Percentiles rank a stretch among this genome's conserved stretches.
Evolutionary conservation across 2,113 vertebrate species (phyloP).

Genomic region (Gambusia affinis): DNA sequence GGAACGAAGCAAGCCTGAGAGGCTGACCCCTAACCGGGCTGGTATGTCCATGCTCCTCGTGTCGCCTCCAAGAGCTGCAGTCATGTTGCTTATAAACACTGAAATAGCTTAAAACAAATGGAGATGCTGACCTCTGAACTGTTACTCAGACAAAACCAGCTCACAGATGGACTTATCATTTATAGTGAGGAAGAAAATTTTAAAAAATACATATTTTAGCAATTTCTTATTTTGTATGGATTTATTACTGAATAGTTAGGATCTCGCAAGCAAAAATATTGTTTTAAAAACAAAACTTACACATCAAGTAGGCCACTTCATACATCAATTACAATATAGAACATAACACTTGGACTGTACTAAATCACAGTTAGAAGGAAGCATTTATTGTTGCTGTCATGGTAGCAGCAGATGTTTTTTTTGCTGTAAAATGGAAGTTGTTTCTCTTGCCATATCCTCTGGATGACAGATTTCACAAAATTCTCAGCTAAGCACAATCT

Average conservation of each 20-base stretch:
- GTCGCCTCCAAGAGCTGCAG: not conserved
- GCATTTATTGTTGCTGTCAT: too few species aligned
- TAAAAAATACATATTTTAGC: not conserved
- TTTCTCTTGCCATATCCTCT: too few species aligned
- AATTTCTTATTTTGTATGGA: not conserved
- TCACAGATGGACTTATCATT: not conserved
- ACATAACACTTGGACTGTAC: too few species aligned
- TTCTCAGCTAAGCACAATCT: too few species aligned
- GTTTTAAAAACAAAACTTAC: not conserved
- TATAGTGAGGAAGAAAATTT: not conserved
- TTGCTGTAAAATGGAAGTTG: too few species aligned
- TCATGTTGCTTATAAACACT: not conserved
- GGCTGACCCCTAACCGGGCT: slow-evolving; percentile 87
- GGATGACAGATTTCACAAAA: too few species aligned
- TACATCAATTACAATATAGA: not conserved
- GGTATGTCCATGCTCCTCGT: slow-evolving; percentile 74
- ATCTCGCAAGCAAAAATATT: not conserved
- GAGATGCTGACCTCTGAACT: not conserved
- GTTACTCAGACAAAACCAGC: not conserved
- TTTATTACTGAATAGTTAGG: not conserved
- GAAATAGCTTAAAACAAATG: not conserved
- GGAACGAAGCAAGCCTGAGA: slow-evolving; percentile 89
- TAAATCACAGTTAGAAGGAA: too few species aligned
- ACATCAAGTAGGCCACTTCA: not conserved
- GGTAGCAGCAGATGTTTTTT: too few species aligned